These are phyloP conservation scores for Xestia c-nigrum DNA, from an alignment of 2,888 invertebrate genomes.

Conservation along the genomic window DNA sequence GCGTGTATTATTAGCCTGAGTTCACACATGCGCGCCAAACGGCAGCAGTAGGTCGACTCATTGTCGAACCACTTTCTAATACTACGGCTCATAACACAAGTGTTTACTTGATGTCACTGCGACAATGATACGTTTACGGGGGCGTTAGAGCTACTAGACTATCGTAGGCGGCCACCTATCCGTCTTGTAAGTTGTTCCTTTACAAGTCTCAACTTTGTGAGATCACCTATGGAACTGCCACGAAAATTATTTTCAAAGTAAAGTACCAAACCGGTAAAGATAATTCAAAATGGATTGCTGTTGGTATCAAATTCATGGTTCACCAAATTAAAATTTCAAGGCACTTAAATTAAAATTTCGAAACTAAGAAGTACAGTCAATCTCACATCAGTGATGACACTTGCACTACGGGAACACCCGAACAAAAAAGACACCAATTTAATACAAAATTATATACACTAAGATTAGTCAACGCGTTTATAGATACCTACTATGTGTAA, in stretches of 20 bases:
- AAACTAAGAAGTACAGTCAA: neutral
- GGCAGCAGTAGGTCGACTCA: conserved; percentile 64
- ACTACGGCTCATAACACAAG: conserved; percentile 64
- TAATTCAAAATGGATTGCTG: neutral
- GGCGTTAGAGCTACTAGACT: conserved; percentile 51
- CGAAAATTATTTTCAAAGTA: neutral
- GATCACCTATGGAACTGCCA: neutral
- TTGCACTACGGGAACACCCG: neutral
- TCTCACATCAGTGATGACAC: neutral
- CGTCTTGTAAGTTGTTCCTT: conserved; percentile 14
- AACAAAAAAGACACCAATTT: neutral
- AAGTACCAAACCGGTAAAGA: neutral
- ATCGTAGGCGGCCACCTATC: conserved; percentile 30
- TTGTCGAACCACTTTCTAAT: conserved; percentile 72
- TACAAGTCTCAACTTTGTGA: conserved; percentile 9
- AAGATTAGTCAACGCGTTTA: neutral
- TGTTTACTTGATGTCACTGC: conserved; percentile 69
- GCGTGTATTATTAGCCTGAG: conserved; percentile 73
- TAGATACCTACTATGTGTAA: neutral
- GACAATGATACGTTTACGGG: conserved; percentile 66
- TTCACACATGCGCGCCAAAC: conserved; percentile 72
- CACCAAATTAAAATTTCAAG: neutral
- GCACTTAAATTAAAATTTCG: neutral
- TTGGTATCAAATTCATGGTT: neutral
- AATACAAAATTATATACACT: neutral